phyloP scores from a whole-genome alignment of 2,797 vertebrate genomes.

The Melanotaenia boesemani region DNA sequence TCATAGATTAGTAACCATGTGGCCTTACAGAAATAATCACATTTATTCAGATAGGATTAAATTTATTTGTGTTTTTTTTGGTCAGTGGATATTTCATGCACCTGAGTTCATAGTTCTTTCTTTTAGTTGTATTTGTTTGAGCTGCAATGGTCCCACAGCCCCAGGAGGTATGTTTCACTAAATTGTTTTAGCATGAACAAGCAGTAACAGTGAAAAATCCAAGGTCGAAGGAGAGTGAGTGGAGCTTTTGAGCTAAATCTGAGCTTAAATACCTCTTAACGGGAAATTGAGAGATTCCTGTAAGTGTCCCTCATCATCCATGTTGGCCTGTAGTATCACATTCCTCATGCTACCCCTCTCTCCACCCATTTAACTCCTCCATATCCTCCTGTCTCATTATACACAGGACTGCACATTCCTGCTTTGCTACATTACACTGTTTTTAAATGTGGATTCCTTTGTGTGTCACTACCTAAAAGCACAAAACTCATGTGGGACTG shows the following conservation, averaged over 20 bases:
- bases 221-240: conserved; percentile 31
- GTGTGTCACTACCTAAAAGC: conserved; percentile 23
- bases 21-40: conserved; percentile 16
- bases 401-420: conserved; percentile 46
- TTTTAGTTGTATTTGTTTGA: conserved; percentile 35
- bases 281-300: conserved; percentile 74
- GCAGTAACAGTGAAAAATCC: conserved; percentile 36
- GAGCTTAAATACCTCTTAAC: conserved; percentile 48
- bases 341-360: conserved; percentile 53
- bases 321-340: conserved; percentile 69
- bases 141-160: conserved; percentile 33
- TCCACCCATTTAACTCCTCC: conserved; percentile 41
- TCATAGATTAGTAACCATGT: not conserved
- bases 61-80: conserved; percentile 1
- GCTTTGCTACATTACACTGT: conserved; percentile 4
- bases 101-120: not conserved
- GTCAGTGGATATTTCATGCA: not conserved
- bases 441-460: conserved; percentile 23
- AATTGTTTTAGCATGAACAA: conserved; percentile 33
- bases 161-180: conserved; percentile 42
- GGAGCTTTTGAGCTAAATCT: conserved; percentile 37
- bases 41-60: conserved; percentile 2
- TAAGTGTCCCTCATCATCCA: conserved; percentile 69
- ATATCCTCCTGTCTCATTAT: conserved; percentile 37
- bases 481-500: conserved; percentile 14